Conservation (phyloP, 1,140 invertebrate species). For the Aradophagus sp. region DNA sequence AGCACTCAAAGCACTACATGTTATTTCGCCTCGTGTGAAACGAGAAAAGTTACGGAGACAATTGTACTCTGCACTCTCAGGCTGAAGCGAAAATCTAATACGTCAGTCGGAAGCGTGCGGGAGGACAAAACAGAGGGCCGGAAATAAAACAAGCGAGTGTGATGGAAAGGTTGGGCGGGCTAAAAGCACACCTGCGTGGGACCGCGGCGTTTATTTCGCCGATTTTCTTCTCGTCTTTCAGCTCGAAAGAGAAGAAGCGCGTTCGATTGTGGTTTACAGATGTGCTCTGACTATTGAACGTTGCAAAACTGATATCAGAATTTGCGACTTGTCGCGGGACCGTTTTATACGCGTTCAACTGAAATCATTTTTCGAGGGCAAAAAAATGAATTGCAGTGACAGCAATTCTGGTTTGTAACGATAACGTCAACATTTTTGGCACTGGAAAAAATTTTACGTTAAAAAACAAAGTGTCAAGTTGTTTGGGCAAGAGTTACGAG, state of each 20-base stretch:
- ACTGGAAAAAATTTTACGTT: no score
- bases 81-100: slow-evolving; percentile 51
- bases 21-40: slow-evolving; percentile 35
- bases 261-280: slow-evolving; percentile 6
- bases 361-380: slow-evolving; percentile 2
- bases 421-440: no score
- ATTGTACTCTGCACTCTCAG: slow-evolving; percentile 37
- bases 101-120: slow-evolving; percentile 26
- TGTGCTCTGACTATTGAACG: slow-evolving; percentile 7
- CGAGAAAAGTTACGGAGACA: slow-evolving; percentile 50
- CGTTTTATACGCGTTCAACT: slow-evolving; percentile 3
- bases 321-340: slow-evolving; percentile 6
- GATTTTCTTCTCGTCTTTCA: slow-evolving; percentile 8
- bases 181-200: slow-evolving; percentile 11
- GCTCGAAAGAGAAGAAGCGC: neutral
- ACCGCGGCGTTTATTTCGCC: slow-evolving; percentile 13
- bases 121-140: slow-evolving; percentile 16
- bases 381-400: slow-evolving; percentile 9
- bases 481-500: no score
- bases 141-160: slow-evolving; percentile 25
- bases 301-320: slow-evolving; percentile 16
- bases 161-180: neutral
- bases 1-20: slow-evolving; percentile 47
- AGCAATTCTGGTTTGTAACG: no score
- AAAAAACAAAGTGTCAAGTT: no score